Evolutionary conservation across 2,888 invertebrate genomes (phyloP).

Genomic region (Phragmatobia fuliginosa): DNA sequence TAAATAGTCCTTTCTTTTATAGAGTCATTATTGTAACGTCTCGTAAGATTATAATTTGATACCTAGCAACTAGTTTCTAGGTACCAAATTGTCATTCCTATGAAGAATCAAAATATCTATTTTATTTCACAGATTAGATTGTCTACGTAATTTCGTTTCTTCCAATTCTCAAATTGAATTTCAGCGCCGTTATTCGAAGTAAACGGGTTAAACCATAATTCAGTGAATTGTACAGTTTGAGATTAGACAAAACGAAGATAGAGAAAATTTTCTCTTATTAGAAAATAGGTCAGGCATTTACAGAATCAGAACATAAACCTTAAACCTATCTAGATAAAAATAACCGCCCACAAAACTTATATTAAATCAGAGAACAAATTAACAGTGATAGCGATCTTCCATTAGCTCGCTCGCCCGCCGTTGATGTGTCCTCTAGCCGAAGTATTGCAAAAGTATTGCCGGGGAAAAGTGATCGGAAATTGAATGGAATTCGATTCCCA

Average conservation of each 20-base stretch:
- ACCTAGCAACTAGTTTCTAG: no score
- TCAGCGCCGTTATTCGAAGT: not conserved
- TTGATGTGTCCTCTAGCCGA: slow-evolving; percentile 25
- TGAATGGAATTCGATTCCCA: slow-evolving; percentile 66
- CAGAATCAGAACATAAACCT: slow-evolving; percentile 6
- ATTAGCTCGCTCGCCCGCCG: slow-evolving; percentile 35
- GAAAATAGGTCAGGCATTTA: slow-evolving; percentile 3
- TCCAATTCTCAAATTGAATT: slow-evolving; percentile 1
- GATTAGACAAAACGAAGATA: not conserved
- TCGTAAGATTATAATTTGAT: no score
- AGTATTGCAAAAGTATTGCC: slow-evolving; percentile 34
- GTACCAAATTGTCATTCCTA: no score
- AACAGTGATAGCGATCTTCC: slow-evolving; percentile 48
- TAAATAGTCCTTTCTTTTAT: no score
- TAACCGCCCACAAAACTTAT: slow-evolving; percentile 17
- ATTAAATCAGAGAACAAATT: slow-evolving; percentile 47
- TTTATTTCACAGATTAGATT: not conserved
- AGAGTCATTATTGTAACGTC: no score
- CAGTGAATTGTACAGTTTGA: not conserved
- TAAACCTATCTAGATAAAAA: slow-evolving; percentile 19
- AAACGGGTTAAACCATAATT: not conserved
- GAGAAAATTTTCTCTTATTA: not conserved
- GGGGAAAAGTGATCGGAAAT: slow-evolving; percentile 70
- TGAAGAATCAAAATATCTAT: no score
- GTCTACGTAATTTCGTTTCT: not conserved